Evolutionary conservation across 1,140 invertebrate species (phyloP), one percentile per base, ranked within the genome.

Genomic region (Drosophila sulfurigaster): DNA sequence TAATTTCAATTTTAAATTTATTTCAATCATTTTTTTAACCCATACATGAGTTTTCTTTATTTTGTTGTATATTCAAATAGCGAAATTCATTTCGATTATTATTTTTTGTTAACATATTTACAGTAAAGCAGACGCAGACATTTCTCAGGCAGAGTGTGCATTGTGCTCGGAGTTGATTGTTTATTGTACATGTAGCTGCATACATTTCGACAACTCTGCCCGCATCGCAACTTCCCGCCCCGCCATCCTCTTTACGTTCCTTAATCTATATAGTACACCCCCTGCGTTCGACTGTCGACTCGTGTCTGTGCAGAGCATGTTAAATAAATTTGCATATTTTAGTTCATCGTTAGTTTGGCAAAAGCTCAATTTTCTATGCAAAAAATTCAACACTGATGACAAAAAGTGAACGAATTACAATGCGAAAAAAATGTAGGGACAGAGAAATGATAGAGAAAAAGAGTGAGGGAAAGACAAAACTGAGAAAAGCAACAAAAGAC

Each of bases 321-420:
- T 87, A 87, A 87, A 87, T 82, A 87, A 87, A 87, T 87, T 87
- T 87, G 82, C 82, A 87, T 87, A 87, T 86, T 87, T 87, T 82
- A 87, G 82, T 86, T 87, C 79, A 79, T 87, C 79, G 82, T 87
- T 87, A 87, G 82, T 87, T 87, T 82, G 82, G 82, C 82, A 87
- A 87, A 87, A 87, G 82, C 77, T 86, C 76, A 82, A 86, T 86
- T 86, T 74, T 87, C 75, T 82, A 81, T 86, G 82, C 82, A 79
- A 86, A 86, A 25, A 86, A 75, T 87, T 72, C 79, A 87, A 72
- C 75, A 65, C 64, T 78, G 82, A 81, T 85, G 82, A 72, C 78
- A 85, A 81, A 81, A 81, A 72, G 65, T 66, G 81, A 73, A 82
- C 75, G 79, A 86, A 79, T 87, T 86, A 82, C 79, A 81, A 79